Evolutionary conservation across 2,797 vertebrate species (phyloP).

Genomic region (Anomalospiza imberbis): DNA sequence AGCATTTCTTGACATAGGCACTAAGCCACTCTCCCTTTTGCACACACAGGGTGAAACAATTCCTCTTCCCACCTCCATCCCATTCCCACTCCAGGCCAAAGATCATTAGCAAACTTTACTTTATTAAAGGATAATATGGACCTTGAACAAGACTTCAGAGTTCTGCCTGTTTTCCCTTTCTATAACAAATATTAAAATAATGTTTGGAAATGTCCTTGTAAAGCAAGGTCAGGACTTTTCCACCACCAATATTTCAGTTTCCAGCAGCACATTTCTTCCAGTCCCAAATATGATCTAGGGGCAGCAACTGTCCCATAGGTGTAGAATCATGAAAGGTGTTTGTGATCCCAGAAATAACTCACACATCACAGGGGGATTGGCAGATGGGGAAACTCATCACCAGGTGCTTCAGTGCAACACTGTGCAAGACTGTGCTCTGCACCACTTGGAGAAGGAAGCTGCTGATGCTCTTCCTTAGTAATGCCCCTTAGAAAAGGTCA

Average conservation of each 20-base stretch:
- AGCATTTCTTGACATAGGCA: neutral
- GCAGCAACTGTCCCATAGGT: fast-evolving
- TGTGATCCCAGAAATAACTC: neutral
- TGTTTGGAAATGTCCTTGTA: neutral
- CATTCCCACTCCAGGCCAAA: neutral
- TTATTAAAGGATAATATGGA: neutral
- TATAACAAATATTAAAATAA: neutral
- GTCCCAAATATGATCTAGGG: neutral
- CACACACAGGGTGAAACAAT: neutral
- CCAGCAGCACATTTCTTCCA: neutral
- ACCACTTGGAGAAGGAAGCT: neutral
- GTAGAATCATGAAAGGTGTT: neutral
- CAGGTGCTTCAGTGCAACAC: neutral
- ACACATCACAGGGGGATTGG: neutral
- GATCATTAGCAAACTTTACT: neutral
- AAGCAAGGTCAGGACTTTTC: neutral
- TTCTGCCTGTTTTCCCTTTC: neutral
- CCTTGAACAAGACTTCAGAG: neutral
- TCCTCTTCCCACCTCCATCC: neutral
- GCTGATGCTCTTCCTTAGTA: neutral
- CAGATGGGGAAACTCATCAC: neutral
- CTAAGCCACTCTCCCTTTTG: neutral
- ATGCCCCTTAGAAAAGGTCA: neutral
- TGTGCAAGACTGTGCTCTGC: neutral
- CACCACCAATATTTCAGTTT: neutral